Evolutionary conservation across 35 echinoderm and acorn worm species (phyloP), one percentile per base, ranked within the genome.

Genomic region (Patiria miniata): DNA sequence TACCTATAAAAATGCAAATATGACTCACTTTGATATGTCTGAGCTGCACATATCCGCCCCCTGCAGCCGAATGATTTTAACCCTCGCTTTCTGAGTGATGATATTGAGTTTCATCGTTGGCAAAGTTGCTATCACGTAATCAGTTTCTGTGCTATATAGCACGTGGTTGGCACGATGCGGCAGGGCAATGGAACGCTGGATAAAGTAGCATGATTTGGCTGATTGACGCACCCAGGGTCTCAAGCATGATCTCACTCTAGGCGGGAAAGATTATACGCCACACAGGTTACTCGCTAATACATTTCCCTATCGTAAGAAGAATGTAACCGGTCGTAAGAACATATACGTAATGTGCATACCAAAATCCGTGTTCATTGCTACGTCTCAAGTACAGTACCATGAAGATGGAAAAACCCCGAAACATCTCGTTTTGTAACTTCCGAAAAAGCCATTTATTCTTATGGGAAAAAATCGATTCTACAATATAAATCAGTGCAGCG

Each of bases 71-170:
- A 34, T 21, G 34, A 73, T 32, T 34, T 10, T 73, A 32, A 34
- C 65, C 65, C 65, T 10, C 6, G 65, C 65, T 32, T 10, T 1
- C 65, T 30, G 65, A 73, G 65, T 30, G 34, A 73, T 73, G 65
- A 10, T 73, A 73, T 73, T 73, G 65, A 73, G 65, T 73, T 73
- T 73, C 65, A 30, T 73, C 65, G 26, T 7, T 30, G 65, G 65
- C 34, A 30, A 73, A 73, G 65, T 73, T 73, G 7, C 42, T 47
- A 14, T 30, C 21, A 10, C 34, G 65, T 73, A 30, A 73, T 73
- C 65, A 73, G 65, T 34, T 73, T 22, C 34, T 23, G 21, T 73
- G 65, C 29, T 73, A 23, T 12, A 73, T 14, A 14, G 19, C 26
- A 14, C 14, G 42, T 4, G 42, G 42, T 47, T 47, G 42, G 4